Percentiles rank a stretch among this genome's conserved stretches.
Evolutionary conservation across 2,797 vertebrate genomes (phyloP).

Genomic region (Esox lucius): DNA sequence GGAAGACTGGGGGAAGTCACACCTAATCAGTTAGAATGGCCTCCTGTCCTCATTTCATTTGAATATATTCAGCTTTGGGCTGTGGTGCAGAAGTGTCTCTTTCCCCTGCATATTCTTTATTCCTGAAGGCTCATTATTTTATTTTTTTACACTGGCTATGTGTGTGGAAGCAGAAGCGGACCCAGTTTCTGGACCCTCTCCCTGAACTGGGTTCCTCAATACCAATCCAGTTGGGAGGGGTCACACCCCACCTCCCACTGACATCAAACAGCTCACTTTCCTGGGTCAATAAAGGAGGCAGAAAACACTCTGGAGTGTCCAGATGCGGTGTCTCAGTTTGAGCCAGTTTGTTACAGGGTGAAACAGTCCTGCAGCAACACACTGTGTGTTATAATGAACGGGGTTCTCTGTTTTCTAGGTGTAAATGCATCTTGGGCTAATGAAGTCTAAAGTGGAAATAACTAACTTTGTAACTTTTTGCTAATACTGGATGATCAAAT

Average conservation of each 20-base stretch:
- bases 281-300: conserved; percentile 75
- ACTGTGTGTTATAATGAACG: no score
- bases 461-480: no score
- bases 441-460: no score
- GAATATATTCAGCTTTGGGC: conserved; percentile 77
- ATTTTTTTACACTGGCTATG: conserved; percentile 78
- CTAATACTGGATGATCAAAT: no score
- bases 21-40: conserved; percentile 80
- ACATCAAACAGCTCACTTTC: conserved; percentile 68
- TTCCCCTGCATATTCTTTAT: conserved; percentile 82
- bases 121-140: conserved; percentile 91
- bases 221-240: conserved; percentile 81
- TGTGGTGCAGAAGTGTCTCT: conserved; percentile 76
- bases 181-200: conserved; percentile 84
- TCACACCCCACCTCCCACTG: conserved; percentile 70
- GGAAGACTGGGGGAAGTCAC: conserved; percentile 55
- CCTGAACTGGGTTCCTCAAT: conserved; percentile 88
- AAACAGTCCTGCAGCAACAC: no score
- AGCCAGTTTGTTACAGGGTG: no score
- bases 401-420: no score
- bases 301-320: conserved; percentile 40
- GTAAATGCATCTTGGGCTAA: no score
- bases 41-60: conserved; percentile 83
- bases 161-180: conserved; percentile 66
- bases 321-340: no score